Percentiles rank a stretch among this genome's conserved stretches.
Conservation (phyloP, 2,797 vertebrate genomes). For the Gymnoscopelus braueri region DNA sequence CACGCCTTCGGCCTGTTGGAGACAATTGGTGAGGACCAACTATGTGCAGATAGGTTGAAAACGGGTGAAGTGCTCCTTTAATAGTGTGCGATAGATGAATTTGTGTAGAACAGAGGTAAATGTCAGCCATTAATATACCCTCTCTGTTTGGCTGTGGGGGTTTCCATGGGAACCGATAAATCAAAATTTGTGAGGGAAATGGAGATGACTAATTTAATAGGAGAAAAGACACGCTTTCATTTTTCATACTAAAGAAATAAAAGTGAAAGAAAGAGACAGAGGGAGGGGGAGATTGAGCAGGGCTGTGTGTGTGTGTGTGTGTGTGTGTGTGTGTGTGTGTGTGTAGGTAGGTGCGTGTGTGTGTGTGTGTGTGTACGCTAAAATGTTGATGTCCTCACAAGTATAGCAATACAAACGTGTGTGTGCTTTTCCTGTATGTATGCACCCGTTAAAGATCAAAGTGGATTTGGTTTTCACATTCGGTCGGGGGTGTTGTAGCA, state of each 20-base stretch:
- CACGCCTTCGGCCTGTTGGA: too few relatives aligned
- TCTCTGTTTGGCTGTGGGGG: conserved; percentile 19
- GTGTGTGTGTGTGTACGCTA: too few relatives aligned
- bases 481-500: conserved; percentile 26
- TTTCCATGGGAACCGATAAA: conserved; percentile 5
- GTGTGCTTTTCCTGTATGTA: conserved; percentile 45
- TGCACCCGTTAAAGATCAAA: conserved; percentile 63
- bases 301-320: not conserved
- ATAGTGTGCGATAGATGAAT: conserved; percentile 30
- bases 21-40: too few relatives aligned
- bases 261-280: conserved; percentile 1
- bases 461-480: conserved; percentile 34
- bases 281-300: not conserved
- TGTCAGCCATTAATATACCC: conserved; percentile 36
- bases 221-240: not conserved
- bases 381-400: too few relatives aligned
- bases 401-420: too few relatives aligned
- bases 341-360: too few relatives aligned
- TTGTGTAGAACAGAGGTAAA: conserved; percentile 45
- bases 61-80: too few relatives aligned
- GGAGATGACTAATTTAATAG: not conserved
- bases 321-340: too few relatives aligned
- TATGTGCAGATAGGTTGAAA: too few relatives aligned
- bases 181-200: not conserved
- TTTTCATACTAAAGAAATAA: conserved; percentile 4